phyloP scores from a whole-genome alignment of 2,113 vertebrate genomes.

The Eidolon helvum region DNA sequence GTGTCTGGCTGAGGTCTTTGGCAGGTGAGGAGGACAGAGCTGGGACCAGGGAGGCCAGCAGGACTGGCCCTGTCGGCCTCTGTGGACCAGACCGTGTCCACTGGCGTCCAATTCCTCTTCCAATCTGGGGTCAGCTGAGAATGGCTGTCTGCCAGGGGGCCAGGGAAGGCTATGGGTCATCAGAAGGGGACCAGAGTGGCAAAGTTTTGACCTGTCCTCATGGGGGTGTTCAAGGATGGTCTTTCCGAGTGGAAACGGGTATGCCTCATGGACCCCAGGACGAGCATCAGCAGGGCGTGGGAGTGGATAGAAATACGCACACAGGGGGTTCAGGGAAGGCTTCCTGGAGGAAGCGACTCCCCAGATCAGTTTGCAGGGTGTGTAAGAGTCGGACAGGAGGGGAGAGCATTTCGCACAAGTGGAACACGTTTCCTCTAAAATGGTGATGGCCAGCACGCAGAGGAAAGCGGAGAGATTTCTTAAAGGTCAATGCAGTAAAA shows the following conservation, averaged over 20 bases:
- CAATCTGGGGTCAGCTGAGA: neutral
- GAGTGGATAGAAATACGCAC: neutral
- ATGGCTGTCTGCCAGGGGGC: neutral
- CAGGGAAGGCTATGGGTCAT: fast-evolving
- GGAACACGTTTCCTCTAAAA: neutral
- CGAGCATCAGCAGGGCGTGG: fast-evolving
- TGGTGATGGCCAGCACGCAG: neutral
- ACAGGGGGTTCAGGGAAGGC: neutral
- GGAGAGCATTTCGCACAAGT: neutral
- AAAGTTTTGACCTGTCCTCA: too few species aligned
- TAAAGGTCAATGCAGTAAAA: constrained; percentile 23
- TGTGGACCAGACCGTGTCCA: neutral
- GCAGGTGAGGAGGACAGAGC: neutral
- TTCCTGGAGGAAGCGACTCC: neutral
- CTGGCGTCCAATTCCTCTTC: neutral
- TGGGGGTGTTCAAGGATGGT: neutral
- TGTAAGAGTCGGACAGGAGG: neutral
- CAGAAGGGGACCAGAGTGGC: too few species aligned
- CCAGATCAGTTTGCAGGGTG: neutral
- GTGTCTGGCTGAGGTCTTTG: neutral
- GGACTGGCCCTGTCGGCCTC: fast-evolving
- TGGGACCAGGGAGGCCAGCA: neutral
- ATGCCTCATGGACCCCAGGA: fast-evolving
- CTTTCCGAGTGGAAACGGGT: neutral
- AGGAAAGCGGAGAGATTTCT: neutral